A percentile compares a stretch with the other conserved stretches of the same genome.
phyloP scores from a whole-genome alignment of 2,797 vertebrate species.

The Coracias cyanogaster region DNA sequence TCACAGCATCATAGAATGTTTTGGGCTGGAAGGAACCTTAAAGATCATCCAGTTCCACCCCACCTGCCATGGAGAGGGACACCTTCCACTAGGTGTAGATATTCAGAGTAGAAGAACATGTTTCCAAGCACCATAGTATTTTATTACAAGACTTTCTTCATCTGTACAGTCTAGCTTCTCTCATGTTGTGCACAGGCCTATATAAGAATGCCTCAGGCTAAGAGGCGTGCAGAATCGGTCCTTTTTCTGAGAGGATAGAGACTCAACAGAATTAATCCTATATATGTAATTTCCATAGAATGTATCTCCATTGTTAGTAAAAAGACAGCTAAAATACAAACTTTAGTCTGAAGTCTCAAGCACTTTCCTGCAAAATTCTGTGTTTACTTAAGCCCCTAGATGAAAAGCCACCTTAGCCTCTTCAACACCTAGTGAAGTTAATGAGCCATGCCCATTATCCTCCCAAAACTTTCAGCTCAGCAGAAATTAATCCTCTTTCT shows the following conservation, averaged over 20 bases:
- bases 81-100: neutral
- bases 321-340: neutral
- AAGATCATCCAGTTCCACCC: neutral
- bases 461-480: constrained; percentile 27
- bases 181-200: neutral
- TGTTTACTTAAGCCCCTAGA: neutral
- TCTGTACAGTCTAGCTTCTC: neutral
- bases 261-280: neutral
- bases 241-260: neutral
- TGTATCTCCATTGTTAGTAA: neutral
- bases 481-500: constrained; percentile 42
- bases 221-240: neutral
- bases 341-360: neutral
- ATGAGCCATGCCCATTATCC: constrained; percentile 8
- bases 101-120: neutral
- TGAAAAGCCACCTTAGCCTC: neutral
- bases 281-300: neutral
- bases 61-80: neutral
- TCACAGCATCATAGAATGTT: neutral
- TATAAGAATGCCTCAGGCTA: neutral
- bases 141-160: neutral
- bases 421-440: neutral
- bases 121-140: neutral
- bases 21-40: neutral
- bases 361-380: neutral